Percentiles rank a stretch among this genome's conserved stretches.
These are phyloP conservation scores for Isoperla grammatica DNA, from an alignment of 2,888 invertebrate genomes.

Conservation along the genomic window DNA sequence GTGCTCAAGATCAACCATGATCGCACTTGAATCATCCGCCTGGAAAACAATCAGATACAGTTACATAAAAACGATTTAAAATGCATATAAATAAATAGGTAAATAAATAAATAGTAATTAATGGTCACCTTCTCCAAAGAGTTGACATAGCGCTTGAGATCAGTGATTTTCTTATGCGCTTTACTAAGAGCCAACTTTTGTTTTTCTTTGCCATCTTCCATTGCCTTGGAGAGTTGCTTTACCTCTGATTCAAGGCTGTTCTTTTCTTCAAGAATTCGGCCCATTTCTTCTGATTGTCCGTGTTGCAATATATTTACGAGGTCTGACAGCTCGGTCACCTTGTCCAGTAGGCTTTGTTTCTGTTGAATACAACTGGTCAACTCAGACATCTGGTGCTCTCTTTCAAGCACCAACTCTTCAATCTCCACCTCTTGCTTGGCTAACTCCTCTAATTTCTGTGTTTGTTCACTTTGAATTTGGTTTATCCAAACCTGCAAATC, in stretches of 20 bases:
- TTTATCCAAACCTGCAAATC: too few species aligned
- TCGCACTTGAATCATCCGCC: slow-evolving; percentile 33
- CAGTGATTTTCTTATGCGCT: too few species aligned
- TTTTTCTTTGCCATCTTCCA: slow-evolving; percentile 42
- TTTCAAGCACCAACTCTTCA: slow-evolving; percentile 39
- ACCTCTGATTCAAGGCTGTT: slow-evolving; percentile 64
- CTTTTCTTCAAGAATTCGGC: slow-evolving; percentile 60
- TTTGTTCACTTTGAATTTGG: too few species aligned
- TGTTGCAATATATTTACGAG: too few species aligned
- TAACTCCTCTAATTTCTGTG: too few species aligned
- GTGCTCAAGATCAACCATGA: slow-evolving; percentile 46
- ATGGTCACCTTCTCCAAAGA: neutral
- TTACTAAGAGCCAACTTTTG: too few species aligned
- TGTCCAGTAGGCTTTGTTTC: slow-evolving; percentile 43
- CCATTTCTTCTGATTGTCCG: too few species aligned
- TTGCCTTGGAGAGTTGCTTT: slow-evolving; percentile 69
- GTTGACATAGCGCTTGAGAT: slow-evolving; percentile 39
- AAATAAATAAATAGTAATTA: neutral
- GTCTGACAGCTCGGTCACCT: too few species aligned
- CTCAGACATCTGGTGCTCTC: too few species aligned
- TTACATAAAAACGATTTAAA: neutral
- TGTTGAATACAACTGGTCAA: too few species aligned
- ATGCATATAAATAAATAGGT: neutral
- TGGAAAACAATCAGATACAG: slow-evolving; percentile 10
- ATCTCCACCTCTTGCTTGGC: neutral